Conservation (phyloP, 2,113 vertebrate genomes). For the Callopanchax toddi region DNA sequence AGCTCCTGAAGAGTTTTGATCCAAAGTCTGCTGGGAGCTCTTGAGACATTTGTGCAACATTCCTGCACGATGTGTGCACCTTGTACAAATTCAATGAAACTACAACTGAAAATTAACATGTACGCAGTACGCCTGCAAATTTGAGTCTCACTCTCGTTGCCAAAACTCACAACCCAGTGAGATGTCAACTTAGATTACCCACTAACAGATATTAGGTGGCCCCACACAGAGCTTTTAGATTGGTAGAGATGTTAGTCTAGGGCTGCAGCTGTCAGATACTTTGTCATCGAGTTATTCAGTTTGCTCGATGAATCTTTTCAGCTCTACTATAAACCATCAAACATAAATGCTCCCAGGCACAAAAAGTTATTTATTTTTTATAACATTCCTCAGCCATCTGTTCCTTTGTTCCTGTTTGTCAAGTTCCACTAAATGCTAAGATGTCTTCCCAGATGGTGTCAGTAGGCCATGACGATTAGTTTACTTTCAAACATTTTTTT, state of each 20-base stretch:
- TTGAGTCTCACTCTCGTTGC: no score
- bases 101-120: background rate
- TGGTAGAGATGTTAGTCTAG: background rate
- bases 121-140: no score
- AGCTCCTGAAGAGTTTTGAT: no score
- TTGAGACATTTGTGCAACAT: no score
- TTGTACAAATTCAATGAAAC: no score
- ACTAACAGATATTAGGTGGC: background rate
- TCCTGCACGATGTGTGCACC: no score
- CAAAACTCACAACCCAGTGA: background rate
- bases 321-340: no score
- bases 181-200: background rate
- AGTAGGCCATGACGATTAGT: conserved; percentile 1
- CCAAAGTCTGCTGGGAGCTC: no score
- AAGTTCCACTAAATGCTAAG: conserved; percentile 24
- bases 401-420: conserved; percentile 28
- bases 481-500: background rate
- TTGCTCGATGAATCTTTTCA: no score
- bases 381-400: conserved; percentile 47
- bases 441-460: conserved; percentile 18
- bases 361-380: background rate
- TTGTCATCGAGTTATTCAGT: no score
- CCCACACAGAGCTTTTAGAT: background rate
- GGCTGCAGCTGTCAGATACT: no score
- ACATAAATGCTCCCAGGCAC: background rate